phyloP scores from a whole-genome alignment of 2,113 vertebrate genomes.

The Oreocharis arfaki region DNA sequence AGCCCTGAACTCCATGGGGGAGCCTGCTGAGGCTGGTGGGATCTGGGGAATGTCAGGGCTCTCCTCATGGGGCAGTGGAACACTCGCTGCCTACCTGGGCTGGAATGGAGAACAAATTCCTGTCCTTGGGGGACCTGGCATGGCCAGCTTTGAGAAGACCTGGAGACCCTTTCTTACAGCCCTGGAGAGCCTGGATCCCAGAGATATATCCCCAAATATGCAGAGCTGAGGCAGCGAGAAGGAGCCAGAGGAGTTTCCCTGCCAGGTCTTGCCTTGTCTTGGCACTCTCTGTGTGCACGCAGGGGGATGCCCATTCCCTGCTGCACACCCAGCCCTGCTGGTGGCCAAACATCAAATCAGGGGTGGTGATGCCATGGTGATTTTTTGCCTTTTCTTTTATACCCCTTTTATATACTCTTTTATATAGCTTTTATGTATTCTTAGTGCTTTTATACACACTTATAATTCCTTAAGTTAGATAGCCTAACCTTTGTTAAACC shows the following conservation, averaged over 20 bases:
- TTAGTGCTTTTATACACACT: too few species aligned
- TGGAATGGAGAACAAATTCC: background rate
- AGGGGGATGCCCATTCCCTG: background rate
- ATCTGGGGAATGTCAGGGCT: background rate
- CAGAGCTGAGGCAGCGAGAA: background rate
- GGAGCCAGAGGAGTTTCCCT: background rate
- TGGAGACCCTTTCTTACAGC: background rate
- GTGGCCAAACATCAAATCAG: background rate
- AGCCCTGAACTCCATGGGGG: background rate
- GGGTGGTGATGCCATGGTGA: too few species aligned
- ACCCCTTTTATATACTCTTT: too few species aligned
- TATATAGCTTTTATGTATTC: too few species aligned
- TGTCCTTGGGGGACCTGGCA: background rate
- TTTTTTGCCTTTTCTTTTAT: too few species aligned
- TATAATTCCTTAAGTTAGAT: too few species aligned
- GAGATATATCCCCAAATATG: fast-evolving
- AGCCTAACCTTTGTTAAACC: too few species aligned
- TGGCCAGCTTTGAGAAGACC: background rate
- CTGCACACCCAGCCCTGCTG: background rate
- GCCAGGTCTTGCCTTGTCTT: background rate
- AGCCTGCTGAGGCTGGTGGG: background rate
- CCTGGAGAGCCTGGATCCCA: background rate
- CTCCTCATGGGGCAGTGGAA: background rate
- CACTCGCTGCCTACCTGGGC: background rate
- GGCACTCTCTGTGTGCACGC: background rate